Evolutionary conservation across 2,888 invertebrate species (phyloP).

Genomic region (Xestia sexstrigata): DNA sequence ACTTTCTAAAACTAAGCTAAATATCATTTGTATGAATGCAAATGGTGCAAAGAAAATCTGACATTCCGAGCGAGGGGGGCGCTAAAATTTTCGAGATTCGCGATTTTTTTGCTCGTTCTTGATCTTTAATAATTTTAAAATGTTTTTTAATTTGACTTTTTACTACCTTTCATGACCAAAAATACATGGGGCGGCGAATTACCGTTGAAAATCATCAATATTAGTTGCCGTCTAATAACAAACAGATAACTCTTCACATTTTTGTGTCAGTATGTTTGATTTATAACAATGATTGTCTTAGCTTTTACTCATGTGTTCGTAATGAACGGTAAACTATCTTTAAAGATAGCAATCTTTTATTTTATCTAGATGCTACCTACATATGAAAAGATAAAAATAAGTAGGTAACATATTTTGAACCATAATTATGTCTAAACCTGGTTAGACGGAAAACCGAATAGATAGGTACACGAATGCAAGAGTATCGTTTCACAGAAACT

Average conservation of each 20-base stretch:
- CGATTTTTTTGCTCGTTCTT: too few species aligned
- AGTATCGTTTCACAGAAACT: background rate
- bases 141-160: too few species aligned
- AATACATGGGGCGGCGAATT: background rate
- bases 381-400: background rate
- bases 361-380: background rate
- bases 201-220: constrained; percentile 22
- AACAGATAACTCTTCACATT: constrained; percentile 17
- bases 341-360: background rate
- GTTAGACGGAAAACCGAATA: background rate
- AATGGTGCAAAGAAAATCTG: too few species aligned
- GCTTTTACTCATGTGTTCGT: constrained; percentile 33
- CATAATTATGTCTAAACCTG: background rate
- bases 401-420: background rate
- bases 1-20: too few species aligned
- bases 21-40: too few species aligned
- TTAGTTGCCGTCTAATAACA: constrained; percentile 21
- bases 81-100: too few species aligned
- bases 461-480: background rate
- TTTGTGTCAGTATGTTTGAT: constrained; percentile 35
- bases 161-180: too few species aligned
- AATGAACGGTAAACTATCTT: background rate
- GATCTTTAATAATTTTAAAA: too few species aligned
- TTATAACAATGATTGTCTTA: constrained; percentile 39
- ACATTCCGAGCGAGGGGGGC: too few species aligned